Percentiles rank a stretch among this genome's conserved stretches.
Conservation (phyloP, 2,113 vertebrate species). For the Chinchilla lanigera region DNA sequence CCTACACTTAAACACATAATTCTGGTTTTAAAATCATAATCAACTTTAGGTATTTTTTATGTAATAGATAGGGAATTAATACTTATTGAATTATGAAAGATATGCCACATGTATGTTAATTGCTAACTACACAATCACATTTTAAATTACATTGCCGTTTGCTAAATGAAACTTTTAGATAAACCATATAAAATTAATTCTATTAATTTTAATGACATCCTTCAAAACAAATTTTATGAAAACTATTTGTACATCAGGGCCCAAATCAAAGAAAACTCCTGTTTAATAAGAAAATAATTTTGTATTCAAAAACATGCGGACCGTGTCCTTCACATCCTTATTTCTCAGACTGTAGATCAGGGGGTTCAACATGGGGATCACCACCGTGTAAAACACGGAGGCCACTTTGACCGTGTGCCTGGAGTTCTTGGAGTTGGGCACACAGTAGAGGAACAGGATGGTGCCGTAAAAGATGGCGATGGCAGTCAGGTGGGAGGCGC, state of each 20-base stretch:
- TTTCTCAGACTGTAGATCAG: slow-evolving; percentile 32
- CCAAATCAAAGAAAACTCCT: background rate
- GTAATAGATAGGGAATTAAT: background rate
- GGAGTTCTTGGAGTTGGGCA: slow-evolving; percentile 60
- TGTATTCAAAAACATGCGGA: background rate
- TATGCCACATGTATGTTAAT: background rate
- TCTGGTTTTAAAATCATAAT: background rate
- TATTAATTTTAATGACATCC: background rate
- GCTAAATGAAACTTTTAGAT: background rate
- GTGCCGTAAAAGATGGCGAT: slow-evolving; percentile 72
- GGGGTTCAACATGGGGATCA: slow-evolving; percentile 38
- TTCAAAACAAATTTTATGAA: background rate
- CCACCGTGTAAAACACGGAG: slow-evolving; percentile 67
- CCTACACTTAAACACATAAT: background rate
- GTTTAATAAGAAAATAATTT: background rate
- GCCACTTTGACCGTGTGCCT: slow-evolving; percentile 68
- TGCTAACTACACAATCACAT: background rate
- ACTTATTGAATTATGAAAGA: background rate
- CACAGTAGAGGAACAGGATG: slow-evolving; percentile 73
- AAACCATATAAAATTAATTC: background rate
- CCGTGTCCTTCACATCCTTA: slow-evolving; percentile 16
- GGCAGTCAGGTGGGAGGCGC: slow-evolving; percentile 61
- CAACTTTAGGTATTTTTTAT: background rate
- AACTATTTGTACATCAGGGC: background rate
- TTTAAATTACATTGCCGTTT: background rate